Conservation (phyloP, 2,888 invertebrate genomes). For the Megalurothrips usitatus region DNA sequence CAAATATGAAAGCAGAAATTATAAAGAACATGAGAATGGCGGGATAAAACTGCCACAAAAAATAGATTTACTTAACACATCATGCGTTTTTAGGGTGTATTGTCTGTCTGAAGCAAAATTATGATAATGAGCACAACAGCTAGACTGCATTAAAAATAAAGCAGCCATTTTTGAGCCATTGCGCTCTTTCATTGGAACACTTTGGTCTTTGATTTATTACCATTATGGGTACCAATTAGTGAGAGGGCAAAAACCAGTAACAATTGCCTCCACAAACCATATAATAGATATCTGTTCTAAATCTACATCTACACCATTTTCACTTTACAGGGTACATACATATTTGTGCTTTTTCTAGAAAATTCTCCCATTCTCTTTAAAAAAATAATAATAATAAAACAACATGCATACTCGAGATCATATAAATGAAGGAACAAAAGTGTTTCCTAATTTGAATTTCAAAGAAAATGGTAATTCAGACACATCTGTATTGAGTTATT, state of each 20-base stretch:
- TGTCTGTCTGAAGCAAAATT: conserved; percentile 14
- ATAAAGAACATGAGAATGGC: background rate
- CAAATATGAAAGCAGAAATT: background rate
- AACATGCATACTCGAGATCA: background rate
- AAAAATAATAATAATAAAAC: background rate
- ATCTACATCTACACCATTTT: background rate
- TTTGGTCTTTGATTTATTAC: conserved; percentile 4
- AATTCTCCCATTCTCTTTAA: background rate
- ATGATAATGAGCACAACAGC: background rate
- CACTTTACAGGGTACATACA: background rate
- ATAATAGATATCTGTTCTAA: background rate
- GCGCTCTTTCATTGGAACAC: background rate
- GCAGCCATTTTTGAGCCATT: background rate
- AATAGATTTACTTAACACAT: conserved; percentile 6
- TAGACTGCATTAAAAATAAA: background rate
- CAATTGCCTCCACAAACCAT: background rate
- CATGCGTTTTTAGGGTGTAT: background rate
- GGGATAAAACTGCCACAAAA: background rate
- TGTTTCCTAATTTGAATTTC: background rate
- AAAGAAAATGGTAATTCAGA: background rate
- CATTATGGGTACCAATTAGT: background rate
- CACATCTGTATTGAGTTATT: background rate
- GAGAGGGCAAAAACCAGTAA: background rate
- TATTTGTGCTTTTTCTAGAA: conserved; percentile 8
- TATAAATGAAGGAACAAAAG: background rate